Conservation (phyloP, 2,888 invertebrate genomes). For the Papilio protenor region DNA sequence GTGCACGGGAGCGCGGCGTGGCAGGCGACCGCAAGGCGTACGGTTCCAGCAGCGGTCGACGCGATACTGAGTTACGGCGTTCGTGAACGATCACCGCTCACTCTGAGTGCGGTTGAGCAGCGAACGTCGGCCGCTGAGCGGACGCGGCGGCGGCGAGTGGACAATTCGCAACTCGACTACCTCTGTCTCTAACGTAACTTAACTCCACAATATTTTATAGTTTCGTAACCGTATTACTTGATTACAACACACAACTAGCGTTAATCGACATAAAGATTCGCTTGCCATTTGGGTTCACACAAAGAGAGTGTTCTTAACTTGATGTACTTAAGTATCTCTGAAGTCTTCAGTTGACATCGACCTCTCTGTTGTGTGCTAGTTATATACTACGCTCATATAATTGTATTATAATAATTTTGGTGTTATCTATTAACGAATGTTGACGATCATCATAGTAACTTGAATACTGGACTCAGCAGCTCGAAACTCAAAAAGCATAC, state of each 20-base stretch:
- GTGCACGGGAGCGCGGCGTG: constrained; percentile 63
- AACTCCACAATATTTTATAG: constrained; percentile 81
- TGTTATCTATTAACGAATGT: too few relatives aligned
- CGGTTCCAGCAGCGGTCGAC: constrained; percentile 56
- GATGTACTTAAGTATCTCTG: neutral
- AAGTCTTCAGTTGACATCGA: neutral
- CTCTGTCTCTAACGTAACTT: constrained; percentile 73
- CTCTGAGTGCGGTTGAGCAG: constrained; percentile 14
- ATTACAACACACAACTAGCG: constrained; percentile 73
- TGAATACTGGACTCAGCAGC: too few relatives aligned
- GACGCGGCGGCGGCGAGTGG: constrained; percentile 59
- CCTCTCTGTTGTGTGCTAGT: neutral
- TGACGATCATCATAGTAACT: too few relatives aligned
- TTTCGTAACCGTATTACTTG: constrained; percentile 80
- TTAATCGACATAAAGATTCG: constrained; percentile 80
- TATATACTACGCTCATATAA: too few relatives aligned
- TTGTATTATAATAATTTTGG: too few relatives aligned
- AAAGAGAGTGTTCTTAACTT: neutral
- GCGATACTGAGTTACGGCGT: constrained; percentile 59
- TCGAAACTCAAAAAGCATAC: too few relatives aligned
- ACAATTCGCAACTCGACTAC: constrained; percentile 74
- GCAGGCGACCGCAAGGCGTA: constrained; percentile 49
- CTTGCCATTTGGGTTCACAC: constrained; percentile 57
- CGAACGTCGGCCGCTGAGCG: constrained; percentile 39
- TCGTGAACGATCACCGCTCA: constrained; percentile 40